These are phyloP conservation scores for Mythimna vitellina DNA, from an alignment of 2,888 invertebrate genomes.

Conservation along the genomic window DNA sequence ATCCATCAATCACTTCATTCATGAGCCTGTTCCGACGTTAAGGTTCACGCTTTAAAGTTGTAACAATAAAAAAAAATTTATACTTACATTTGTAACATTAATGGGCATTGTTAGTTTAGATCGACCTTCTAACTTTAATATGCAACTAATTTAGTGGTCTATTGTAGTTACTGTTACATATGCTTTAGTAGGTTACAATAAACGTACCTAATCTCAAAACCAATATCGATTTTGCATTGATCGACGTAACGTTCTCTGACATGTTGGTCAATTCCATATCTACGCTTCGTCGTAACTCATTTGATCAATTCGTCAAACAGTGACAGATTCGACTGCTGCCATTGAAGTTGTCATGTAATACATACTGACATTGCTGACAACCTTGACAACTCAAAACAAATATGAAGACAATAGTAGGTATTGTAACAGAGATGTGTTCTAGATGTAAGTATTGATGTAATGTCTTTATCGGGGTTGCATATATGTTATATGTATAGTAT, in stretches of 20 bases:
- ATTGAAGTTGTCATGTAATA: conserved; percentile 56
- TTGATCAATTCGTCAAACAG: conserved; percentile 50
- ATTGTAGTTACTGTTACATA: neutral
- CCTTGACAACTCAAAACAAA: conserved; percentile 65
- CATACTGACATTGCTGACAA: conserved; percentile 47
- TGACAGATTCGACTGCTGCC: conserved; percentile 45
- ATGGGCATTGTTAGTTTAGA: conserved; percentile 5
- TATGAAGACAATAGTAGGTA: conserved; percentile 57
- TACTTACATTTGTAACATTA: conserved; percentile 31
- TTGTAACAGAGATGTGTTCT: conserved; percentile 60
- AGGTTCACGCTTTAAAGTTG: conserved; percentile 18
- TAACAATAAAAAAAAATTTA: conserved; percentile 34
- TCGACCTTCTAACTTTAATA: conserved; percentile 28
- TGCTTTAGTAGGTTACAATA: conserved; percentile 1
- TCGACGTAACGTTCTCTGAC: conserved; percentile 29
- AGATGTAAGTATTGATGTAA: conserved; percentile 49
- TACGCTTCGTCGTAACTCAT: conserved; percentile 37
- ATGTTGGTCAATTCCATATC: conserved; percentile 38
- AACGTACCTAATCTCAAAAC: conserved; percentile 9
- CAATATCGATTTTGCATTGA: conserved; percentile 30
- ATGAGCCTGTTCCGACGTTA: conserved; percentile 15
- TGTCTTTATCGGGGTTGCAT: conserved; percentile 60
- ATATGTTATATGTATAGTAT: neutral
- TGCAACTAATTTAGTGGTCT: conserved; percentile 10
- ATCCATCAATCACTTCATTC: conserved; percentile 56